Conservation (phyloP, 2,113 vertebrate genomes). For the Cynopterus brachyotis region DNA sequence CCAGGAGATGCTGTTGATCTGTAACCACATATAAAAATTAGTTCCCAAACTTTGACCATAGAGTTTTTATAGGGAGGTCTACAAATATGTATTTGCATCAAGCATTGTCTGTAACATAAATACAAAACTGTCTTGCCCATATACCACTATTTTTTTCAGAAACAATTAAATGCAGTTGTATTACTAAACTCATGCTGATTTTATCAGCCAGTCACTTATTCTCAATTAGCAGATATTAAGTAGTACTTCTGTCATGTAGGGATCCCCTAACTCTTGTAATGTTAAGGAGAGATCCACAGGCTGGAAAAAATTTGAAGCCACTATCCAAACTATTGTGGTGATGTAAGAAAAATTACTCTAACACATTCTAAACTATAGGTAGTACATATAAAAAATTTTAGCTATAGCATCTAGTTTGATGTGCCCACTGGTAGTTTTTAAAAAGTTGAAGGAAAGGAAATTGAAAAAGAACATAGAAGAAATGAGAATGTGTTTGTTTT, state of each 20-base stretch:
- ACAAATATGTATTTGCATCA: not conserved
- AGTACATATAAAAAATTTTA: slow-evolving; percentile 20
- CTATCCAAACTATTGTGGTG: not conserved
- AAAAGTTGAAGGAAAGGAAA: slow-evolving; percentile 24
- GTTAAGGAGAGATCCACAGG: not conserved
- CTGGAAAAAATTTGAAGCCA: not conserved
- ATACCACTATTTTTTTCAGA: not conserved
- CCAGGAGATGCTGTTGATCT: not conserved
- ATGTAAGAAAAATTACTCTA: not conserved
- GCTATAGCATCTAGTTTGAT: not conserved
- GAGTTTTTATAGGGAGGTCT: not conserved
- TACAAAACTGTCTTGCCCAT: not conserved
- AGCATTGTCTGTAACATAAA: not conserved
- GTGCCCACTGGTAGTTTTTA: not conserved
- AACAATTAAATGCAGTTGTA: not conserved
- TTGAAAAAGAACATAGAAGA: slow-evolving; percentile 51
- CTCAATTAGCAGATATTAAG: not conserved
- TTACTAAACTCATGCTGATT: not conserved
- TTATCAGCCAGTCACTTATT: not conserved
- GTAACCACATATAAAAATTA: not conserved
- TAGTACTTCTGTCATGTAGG: not conserved
- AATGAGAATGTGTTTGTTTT: slow-evolving; percentile 56
- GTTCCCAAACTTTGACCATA: not conserved
- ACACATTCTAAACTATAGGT: not conserved
- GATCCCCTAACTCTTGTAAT: not conserved